Base-by-base conservation (phyloP, 2,797 vertebrate species). In the Austrolebias charrua region DNA sequence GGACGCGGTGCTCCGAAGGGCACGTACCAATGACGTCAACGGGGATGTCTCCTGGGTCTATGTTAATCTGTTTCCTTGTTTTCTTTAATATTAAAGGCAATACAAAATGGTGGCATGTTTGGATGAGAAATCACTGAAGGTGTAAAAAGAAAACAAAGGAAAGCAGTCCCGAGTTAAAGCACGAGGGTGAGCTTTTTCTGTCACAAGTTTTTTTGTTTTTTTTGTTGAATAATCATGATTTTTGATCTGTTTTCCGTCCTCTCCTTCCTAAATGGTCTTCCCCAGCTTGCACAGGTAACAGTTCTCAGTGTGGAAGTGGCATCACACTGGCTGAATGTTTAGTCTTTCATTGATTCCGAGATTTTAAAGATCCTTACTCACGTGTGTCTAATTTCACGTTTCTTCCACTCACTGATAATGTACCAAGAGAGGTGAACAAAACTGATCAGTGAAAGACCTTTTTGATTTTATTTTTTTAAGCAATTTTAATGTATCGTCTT, bases 281-380 rank as follows among this genome's bases (percentile, higher is more conserved):
- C 78, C 71, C 54, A 69, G 73, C 79, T 85, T 83, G 83, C 86
- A 88, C 84, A 84, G 82, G 57, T 80, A 68, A 79, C 75, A 60
- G 56, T 74, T 79, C 48, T 55, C 63, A 35, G 68, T 86, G 78
- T 81, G 75, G 55, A 68, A 58, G 75, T 71, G 74, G 80, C 72
- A 81, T 80, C 70, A 75, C 24, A 54, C 69, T 76, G 81, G 71
- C 73, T 82, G 77, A 85, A 83, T 83, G 83, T 89, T 67, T 63
- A 42, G 73, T 72, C 63, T 80, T 78, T 83, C 59, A 69, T 73
- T 74, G 69, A 78, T 79, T 71, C 19, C 61, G 28, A 66, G 54
- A 60, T 79, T 66, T 79, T 69, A 55, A 64, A 50, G 44, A 63
- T 84, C 64, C 43, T 78, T 66, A 42, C 57, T 66, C 60, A 63